phyloP scores from a whole-genome alignment of 2,113 vertebrate genomes.

The Thamnaconus septentrionalis region DNA sequence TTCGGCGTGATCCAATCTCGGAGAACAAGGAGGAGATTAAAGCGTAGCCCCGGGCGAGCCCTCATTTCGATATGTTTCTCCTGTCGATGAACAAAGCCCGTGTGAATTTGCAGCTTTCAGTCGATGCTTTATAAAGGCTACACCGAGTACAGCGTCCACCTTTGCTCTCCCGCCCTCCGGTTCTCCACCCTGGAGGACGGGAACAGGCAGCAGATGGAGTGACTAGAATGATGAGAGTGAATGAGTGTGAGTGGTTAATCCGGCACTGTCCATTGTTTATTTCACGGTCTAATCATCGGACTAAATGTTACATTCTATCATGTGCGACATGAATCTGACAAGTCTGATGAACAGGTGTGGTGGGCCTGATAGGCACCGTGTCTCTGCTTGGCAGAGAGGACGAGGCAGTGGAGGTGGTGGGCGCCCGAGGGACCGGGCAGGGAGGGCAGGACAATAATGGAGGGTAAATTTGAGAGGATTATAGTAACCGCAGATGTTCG shows the following conservation, averaged over 20 bases:
- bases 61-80: constrained; percentile 43
- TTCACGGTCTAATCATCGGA: no score
- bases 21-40: constrained; percentile 46
- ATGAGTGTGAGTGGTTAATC: no score
- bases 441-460: constrained; percentile 36
- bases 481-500: constrained; percentile 40
- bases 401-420: constrained; percentile 22
- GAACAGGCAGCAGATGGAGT: no score
- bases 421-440: constrained; percentile 32
- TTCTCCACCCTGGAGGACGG: no score
- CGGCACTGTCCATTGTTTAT: no score
- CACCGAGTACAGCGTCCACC: background rate
- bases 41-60: constrained; percentile 43
- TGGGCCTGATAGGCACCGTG: constrained; percentile 9
- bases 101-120: constrained; percentile 30
- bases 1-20: constrained; percentile 57
- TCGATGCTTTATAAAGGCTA: constrained; percentile 14
- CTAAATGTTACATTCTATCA: no score
- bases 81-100: constrained; percentile 39
- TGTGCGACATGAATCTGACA: constrained; percentile 1
- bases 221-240: no score
- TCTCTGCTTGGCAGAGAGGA: constrained; percentile 13
- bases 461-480: constrained; percentile 45
- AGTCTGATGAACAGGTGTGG: constrained; percentile 20
- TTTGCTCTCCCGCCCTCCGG: background rate